Evolutionary conservation across 2,113 vertebrate genomes (phyloP).

Genomic region (Orthonyx spaldingii): DNA sequence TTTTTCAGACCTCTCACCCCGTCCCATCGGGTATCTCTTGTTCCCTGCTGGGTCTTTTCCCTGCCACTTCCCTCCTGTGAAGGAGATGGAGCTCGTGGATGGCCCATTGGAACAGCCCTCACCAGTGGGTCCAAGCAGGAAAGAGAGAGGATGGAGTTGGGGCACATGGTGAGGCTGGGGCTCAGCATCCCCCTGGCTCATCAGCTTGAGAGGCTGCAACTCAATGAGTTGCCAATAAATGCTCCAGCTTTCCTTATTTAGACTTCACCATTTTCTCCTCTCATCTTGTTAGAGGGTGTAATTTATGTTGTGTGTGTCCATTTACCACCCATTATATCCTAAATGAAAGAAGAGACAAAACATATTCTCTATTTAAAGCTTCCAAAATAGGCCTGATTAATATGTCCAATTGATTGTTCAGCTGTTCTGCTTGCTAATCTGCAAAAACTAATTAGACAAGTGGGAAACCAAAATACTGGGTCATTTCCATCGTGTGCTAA

Average conservation of each 20-base stretch:
- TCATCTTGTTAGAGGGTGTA: constrained; percentile 54
- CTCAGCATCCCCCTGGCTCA: not conserved
- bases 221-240: not conserved
- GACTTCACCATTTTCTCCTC: constrained; percentile 6
- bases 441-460: constrained; percentile 67
- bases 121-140: not conserved
- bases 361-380: constrained; percentile 48
- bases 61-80: not conserved
- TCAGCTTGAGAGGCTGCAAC: not conserved
- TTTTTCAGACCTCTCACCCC: not conserved
- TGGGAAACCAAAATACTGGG: constrained; percentile 65
- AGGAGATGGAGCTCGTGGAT: not conserved
- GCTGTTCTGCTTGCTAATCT: constrained; percentile 58
- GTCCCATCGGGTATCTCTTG: not conserved
- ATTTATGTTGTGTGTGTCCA: constrained; percentile 56
- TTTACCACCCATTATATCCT: constrained; percentile 58
- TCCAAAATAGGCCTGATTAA: constrained; percentile 65
- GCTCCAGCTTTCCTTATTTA: constrained; percentile 4
- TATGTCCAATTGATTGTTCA: constrained; percentile 64
- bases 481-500: constrained; percentile 52
- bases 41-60: not conserved
- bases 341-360: constrained; percentile 62
- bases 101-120: not conserved
- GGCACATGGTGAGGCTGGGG: accelerated
- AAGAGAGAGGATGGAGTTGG: not conserved